Conservation (phyloP, 30 jellyfish, hydroid and myxozoan species). For the Morbakka virulenta region DNA sequence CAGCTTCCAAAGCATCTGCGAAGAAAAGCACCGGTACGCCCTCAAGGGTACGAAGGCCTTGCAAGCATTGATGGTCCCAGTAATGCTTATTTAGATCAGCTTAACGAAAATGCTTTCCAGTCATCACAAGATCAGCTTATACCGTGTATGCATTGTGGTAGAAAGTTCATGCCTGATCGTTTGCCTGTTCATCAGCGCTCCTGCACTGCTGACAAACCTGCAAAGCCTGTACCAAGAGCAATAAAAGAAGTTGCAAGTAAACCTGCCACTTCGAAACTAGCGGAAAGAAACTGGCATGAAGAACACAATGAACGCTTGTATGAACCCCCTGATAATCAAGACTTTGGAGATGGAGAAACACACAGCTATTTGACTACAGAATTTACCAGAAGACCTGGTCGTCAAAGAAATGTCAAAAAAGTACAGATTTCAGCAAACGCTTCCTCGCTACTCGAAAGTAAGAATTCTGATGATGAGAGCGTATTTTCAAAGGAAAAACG, state of each 20-base stretch:
- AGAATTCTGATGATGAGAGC: slow-evolving; percentile 1
- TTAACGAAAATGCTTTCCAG: slow-evolving; percentile 71
- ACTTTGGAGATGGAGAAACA: background rate
- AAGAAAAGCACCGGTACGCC: slow-evolving; percentile 69
- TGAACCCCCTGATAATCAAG: slow-evolving; percentile 1
- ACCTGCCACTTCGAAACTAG: background rate
- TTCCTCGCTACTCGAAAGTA: background rate
- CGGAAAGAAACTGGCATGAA: background rate
- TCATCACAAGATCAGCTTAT: slow-evolving; percentile 83
- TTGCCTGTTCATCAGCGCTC: slow-evolving; percentile 83
- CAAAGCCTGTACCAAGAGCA: slow-evolving; percentile 40
- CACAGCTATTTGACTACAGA: background rate
- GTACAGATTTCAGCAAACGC: background rate
- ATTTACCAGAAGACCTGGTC: slow-evolving; percentile 27
- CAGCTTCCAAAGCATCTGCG: slow-evolving; percentile 73
- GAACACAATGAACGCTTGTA: background rate
- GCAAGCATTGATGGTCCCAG: slow-evolving; percentile 47
- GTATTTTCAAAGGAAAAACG: background rate
- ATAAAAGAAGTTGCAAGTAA: background rate
- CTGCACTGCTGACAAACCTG: slow-evolving; percentile 87
- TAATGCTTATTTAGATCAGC: slow-evolving; percentile 54
- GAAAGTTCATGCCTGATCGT: slow-evolving; percentile 86
- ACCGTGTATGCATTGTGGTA: slow-evolving; percentile 85
- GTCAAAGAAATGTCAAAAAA: slow-evolving; percentile 7
- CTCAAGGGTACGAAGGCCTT: slow-evolving; percentile 68